Evolutionary conservation across 2,113 vertebrate species (phyloP), one percentile per base, ranked within the genome.

Genomic region (Scytalopus superciliaris): DNA sequence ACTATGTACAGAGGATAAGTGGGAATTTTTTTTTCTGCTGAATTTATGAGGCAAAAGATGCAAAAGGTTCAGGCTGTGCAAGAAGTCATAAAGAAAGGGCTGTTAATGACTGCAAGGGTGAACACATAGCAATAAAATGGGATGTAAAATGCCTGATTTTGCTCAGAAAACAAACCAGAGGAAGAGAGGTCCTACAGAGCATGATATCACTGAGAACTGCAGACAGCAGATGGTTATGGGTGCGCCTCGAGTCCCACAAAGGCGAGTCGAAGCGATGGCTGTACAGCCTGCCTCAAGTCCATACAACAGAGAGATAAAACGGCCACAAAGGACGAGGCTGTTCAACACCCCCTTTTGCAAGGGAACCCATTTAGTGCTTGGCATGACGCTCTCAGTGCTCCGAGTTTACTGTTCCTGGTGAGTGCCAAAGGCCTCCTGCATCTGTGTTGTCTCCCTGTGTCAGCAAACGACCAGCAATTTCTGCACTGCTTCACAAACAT

Each of bases 141-240:
- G 37, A 21, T 40, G 45, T 19, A 47, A 56, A 87, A 42, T 14
- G 45, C 23, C 59, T 24, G 37, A 2, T 39, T 42, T 19, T 59
- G 19, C 69, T 53, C 53, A 62, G 80, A 77, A 92, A 80, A 40
- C 67, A 77, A 86, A 62, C 33, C 45, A 42, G 19, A 72, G 52
- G 33, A 70, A 75, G 47, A 1, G 12, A 44, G n/a, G 35, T 37
- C 64, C 80, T 75, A 25, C 44, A 76, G 81, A 81, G 68, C 33
- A 24, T 0, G 19, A 30, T 6, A 8, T 9, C 45, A 3, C 27
- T 27, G 45, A 3, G 67, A 62, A 5, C 67, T 4, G 27, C 0
- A 49, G 74, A 56, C 50, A 96, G 72, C 93, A 96, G 91, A 87
- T 95, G 93, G 84, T 35, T 52, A 44, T 17, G 74, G 76, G 70